phyloP scores from a whole-genome alignment of 2,797 vertebrate species.

The Tokudaia muenninki region DNA sequence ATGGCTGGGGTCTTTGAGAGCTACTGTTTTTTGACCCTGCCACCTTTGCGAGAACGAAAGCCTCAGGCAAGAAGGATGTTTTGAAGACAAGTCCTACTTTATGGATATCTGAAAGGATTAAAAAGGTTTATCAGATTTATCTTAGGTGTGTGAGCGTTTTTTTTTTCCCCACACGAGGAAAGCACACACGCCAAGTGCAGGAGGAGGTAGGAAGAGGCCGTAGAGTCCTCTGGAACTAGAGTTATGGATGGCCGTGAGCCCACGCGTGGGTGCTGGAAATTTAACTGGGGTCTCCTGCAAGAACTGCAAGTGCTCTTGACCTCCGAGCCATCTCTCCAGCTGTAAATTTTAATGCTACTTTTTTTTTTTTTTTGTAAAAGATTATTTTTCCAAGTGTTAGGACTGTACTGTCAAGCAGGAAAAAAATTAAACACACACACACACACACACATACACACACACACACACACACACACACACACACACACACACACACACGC shows the following conservation, averaged over 20 bases:
- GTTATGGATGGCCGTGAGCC: neutral
- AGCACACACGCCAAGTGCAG: no score
- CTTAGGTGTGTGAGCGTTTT: no score
- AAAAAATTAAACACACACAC: neutral
- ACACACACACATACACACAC: neutral
- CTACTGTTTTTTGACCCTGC: neutral
- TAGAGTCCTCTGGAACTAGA: neutral
- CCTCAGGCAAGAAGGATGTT: constrained; percentile 42
- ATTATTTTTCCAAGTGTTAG: neutral
- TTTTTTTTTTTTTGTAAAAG: neutral
- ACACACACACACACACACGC: neutral
- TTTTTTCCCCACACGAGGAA: neutral
- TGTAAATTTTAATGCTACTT: neutral
- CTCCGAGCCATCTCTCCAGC: neutral
- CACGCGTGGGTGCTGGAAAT: neutral
- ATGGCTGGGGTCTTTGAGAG: neutral
- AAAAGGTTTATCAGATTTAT: neutral
- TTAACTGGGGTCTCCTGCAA: neutral
- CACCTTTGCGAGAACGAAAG: constrained; percentile 31
- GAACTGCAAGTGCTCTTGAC: neutral
- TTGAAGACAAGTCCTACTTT: neutral
- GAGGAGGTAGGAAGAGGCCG: neutral
- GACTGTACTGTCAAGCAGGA: neutral
- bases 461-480: neutral
- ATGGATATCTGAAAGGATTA: neutral